A percentile compares a stretch with the other conserved stretches of the same genome.
Conservation (phyloP, 1,140 invertebrate species). For the Cydia strobilella region DNA sequence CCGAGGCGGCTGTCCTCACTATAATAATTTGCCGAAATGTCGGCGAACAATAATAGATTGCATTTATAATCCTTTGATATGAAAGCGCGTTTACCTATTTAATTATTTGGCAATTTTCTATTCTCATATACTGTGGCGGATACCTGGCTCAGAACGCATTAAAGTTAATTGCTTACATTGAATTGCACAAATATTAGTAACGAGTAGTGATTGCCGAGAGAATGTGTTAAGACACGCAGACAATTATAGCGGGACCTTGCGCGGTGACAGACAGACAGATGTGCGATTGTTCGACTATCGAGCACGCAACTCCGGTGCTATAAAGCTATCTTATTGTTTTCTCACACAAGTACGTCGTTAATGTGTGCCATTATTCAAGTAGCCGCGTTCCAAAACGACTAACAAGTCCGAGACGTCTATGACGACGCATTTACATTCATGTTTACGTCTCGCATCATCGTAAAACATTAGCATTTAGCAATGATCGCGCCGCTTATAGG, state of each 20-base stretch:
- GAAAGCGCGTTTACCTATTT: too few relatives aligned
- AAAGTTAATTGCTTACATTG: constrained; percentile 42
- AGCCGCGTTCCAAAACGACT: constrained; percentile 11
- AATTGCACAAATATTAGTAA: constrained; percentile 49
- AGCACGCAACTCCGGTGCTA: constrained; percentile 40
- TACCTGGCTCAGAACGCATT: not conserved
- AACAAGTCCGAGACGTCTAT: not conserved
- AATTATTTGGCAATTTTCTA: too few relatives aligned
- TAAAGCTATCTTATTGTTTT: constrained; percentile 24
- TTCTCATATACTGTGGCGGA: too few relatives aligned
- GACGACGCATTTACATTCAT: constrained; percentile 4
- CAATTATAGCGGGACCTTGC: constrained; percentile 67
- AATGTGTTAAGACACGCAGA: constrained; percentile 58
- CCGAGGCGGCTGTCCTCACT: constrained; percentile 10
- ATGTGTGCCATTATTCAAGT: constrained; percentile 25
- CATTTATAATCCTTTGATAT: too few relatives aligned
- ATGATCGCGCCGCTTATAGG: constrained; percentile 5
- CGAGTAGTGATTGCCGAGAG: constrained; percentile 47
- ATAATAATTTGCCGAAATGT: constrained; percentile 14
- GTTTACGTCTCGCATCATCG: constrained; percentile 7
- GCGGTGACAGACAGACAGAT: constrained; percentile 68
- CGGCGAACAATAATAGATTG: too few relatives aligned
- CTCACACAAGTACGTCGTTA: constrained; percentile 16
- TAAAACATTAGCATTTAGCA: constrained; percentile 5
- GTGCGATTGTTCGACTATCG: constrained; percentile 59